phyloP scores from a whole-genome alignment of 1,140 invertebrate genomes.

The Macrostomum lignano region DNA sequence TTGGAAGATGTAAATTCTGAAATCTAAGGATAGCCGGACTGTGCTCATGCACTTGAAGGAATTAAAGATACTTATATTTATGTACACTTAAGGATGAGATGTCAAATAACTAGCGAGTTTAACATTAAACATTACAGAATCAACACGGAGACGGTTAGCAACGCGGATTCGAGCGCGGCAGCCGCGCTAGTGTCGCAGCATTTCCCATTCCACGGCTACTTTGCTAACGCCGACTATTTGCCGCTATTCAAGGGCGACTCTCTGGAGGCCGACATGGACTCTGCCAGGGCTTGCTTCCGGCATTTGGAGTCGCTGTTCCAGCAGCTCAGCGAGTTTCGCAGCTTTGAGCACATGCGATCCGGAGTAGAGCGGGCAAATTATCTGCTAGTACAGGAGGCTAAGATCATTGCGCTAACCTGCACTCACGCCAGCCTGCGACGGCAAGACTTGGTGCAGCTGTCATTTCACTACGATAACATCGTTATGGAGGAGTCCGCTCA shows the following conservation, averaged over 20 bases:
- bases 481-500: slow-evolving; percentile 97
- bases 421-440: slow-evolving; percentile 90
- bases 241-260: slow-evolving; percentile 48
- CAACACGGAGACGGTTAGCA: too few relatives aligned
- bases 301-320: slow-evolving; percentile 84
- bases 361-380: slow-evolving; percentile 81
- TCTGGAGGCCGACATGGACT: slow-evolving; percentile 58
- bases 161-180: too few relatives aligned
- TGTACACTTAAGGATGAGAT: too few relatives aligned
- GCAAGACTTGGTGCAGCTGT: slow-evolving; percentile 48
- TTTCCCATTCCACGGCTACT: too few relatives aligned
- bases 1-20: too few relatives aligned
- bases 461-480: slow-evolving; percentile 91
- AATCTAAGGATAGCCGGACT: too few relatives aligned
- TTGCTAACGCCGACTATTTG: too few relatives aligned
- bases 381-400: slow-evolving; percentile 83
- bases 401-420: slow-evolving; percentile 99
- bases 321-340: slow-evolving; percentile 75
- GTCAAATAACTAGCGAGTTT: too few relatives aligned
- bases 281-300: slow-evolving; percentile 67
- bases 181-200: too few relatives aligned
- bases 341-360: slow-evolving; percentile 68
- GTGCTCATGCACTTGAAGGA: too few relatives aligned
- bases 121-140: too few relatives aligned
- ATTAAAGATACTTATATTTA: too few relatives aligned